Percentiles rank a stretch among this genome's conserved stretches.
Conservation (phyloP, 2,113 vertebrate genomes). For the Cochlearius cochlearius region DNA sequence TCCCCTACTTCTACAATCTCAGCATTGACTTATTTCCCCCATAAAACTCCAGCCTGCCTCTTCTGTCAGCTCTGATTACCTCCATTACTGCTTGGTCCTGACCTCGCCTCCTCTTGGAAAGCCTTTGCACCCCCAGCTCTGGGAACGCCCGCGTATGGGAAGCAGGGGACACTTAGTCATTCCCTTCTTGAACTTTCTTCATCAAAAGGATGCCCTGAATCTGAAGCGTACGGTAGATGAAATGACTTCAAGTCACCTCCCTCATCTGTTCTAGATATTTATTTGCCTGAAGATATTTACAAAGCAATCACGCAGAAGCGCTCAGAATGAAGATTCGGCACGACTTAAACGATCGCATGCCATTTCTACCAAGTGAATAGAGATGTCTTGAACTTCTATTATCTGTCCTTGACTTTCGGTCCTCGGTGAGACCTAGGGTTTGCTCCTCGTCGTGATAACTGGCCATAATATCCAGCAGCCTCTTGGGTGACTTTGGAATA, state of each 20-base stretch:
- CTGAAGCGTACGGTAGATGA: neutral
- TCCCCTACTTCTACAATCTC: neutral
- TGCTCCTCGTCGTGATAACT: neutral
- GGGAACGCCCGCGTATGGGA: neutral
- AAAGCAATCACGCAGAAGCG: neutral
- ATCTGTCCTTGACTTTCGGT: neutral
- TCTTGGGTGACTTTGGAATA: neutral
- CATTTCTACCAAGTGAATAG: neutral
- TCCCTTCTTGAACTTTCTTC: neutral
- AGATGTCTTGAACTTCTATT: neutral
- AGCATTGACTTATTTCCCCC: neutral
- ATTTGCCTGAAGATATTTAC: neutral
- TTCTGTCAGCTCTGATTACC: neutral
- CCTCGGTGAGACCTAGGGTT: neutral
- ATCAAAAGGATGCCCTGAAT: neutral
- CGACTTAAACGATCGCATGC: accelerated
- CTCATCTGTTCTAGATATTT: neutral
- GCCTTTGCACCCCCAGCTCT: neutral
- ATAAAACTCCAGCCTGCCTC: neutral
- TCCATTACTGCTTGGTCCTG: neutral
- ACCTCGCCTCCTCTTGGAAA: neutral
- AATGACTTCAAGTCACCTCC: neutral
- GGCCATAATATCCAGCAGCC: neutral
- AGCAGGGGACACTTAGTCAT: neutral
- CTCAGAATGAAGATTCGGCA: neutral